phyloP scores from a whole-genome alignment of 1,140 invertebrate genomes.

The Cydia strobilella region DNA sequence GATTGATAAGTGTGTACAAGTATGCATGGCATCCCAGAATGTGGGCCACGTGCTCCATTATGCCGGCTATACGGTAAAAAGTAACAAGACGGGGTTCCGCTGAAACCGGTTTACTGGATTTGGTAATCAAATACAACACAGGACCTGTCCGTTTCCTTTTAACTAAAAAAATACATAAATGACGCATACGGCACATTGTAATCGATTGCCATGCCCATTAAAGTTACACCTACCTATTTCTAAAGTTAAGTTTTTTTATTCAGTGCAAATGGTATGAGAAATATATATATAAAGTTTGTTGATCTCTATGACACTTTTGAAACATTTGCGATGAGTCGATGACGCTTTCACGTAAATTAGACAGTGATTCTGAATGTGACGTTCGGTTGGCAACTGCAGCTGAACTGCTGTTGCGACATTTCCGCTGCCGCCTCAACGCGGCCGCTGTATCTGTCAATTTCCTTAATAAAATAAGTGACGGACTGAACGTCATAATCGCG shows the following conservation, averaged over 20 bases:
- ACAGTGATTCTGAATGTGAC: no score
- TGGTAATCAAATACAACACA: conserved; percentile 42
- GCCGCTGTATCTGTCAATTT: no score
- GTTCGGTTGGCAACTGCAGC: no score
- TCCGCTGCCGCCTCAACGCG: no score
- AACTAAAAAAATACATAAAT: conserved; percentile 1
- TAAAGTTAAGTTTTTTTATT: background rate
- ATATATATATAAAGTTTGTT: no score
- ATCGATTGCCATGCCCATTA: background rate
- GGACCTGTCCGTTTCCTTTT: conserved; percentile 40
- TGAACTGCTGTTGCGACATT: no score
- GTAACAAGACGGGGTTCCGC: conserved; percentile 53
- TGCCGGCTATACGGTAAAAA: conserved; percentile 54
- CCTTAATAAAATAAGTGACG: no score
- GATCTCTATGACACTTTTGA: no score
- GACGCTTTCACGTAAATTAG: no score
- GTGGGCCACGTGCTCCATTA: conserved; percentile 40
- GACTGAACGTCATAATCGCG: no score
- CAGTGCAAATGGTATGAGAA: no score
- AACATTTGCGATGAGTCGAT: no score
- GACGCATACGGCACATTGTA: background rate
- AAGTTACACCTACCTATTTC: background rate
- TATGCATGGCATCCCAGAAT: conserved; percentile 34
- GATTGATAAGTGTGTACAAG: conserved; percentile 33
- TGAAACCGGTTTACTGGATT: conserved; percentile 52